These are phyloP conservation scores for Sycophaga agraensis DNA, from an alignment of 1,140 invertebrate genomes.

Conservation along the genomic window DNA sequence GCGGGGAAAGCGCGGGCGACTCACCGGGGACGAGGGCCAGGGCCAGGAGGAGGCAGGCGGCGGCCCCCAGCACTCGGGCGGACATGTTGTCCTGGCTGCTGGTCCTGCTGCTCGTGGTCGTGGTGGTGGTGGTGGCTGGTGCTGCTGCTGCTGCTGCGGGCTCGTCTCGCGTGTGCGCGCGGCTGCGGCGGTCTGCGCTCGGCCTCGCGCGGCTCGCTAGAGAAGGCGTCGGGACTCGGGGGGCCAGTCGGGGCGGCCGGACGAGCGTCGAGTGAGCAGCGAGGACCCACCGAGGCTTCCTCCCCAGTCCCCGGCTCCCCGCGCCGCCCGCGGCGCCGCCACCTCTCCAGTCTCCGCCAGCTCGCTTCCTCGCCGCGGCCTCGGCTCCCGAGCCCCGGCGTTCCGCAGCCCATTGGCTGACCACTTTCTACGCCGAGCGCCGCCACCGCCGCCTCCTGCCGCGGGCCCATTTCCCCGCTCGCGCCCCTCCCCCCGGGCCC, in stretches of 20 bases:
- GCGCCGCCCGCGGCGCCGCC: no score
- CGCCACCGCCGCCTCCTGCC: neutral
- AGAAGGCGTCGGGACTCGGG: no score
- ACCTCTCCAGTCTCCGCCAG: neutral
- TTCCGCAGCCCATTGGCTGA: slow-evolving; percentile 14
- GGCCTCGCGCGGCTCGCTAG: no score
- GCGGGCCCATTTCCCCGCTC: no score
- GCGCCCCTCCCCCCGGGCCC: no score
- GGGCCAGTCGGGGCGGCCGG: no score
- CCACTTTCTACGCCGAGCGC: slow-evolving; percentile 19
- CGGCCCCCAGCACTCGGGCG: neutral
- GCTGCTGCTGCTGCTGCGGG: neutral
- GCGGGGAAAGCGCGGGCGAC: neutral
- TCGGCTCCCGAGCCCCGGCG: neutral
- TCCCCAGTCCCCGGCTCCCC: no score
- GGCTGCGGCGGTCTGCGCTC: neutral
- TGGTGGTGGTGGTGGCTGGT: neutral
- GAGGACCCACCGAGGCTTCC: no score
- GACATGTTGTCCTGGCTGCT: neutral
- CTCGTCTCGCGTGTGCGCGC: neutral
- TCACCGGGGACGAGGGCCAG: slow-evolving; percentile 8
- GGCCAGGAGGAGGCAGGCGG: neutral
- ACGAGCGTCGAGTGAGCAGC: no score
- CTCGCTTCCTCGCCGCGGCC: neutral
- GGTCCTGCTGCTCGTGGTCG: neutral